These are phyloP conservation scores for Dendrophyllia cribrosa DNA, from an alignment of 64 coral and sea anemone genomes.

Conservation along the genomic window DNA sequence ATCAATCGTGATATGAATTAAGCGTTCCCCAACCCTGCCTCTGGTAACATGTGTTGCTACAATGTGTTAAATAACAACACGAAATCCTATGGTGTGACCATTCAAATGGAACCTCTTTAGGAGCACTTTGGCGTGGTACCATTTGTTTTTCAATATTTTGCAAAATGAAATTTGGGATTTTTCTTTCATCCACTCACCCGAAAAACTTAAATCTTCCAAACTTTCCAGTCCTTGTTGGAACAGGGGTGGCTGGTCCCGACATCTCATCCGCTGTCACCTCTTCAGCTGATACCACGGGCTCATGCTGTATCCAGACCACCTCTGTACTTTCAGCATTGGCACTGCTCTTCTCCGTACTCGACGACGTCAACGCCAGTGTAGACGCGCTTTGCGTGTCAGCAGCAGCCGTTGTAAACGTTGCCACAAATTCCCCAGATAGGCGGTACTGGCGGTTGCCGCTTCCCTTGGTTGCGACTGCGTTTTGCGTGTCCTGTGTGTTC, in stretches of 20 bases:
- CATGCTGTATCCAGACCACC: slow-evolving; percentile 79
- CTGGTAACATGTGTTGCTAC: no score
- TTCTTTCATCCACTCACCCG: slow-evolving; percentile 20
- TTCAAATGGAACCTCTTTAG: no score
- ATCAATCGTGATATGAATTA: no score
- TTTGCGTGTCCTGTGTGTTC: neutral
- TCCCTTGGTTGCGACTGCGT: slow-evolving; percentile 23
- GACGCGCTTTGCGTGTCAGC: slow-evolving; percentile 37
- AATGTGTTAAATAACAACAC: no score
- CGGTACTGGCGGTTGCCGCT: slow-evolving; percentile 45
- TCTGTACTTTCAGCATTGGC: slow-evolving; percentile 50
- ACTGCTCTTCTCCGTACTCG: slow-evolving; percentile 35
- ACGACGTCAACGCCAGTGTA: slow-evolving; percentile 27
- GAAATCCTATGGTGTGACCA: no score
- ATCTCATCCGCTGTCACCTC: slow-evolving; percentile 88
- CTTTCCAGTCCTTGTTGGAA: slow-evolving; percentile 50
- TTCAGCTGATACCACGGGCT: slow-evolving; percentile 71
- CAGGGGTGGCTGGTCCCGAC: slow-evolving; percentile 68
- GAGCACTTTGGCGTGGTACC: no score
- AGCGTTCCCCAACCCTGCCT: no score
- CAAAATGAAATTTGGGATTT: neutral
- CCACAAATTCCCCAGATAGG: slow-evolving; percentile 74
- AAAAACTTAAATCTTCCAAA: slow-evolving; percentile 67
- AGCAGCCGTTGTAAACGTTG: slow-evolving; percentile 56
- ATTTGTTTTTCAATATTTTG: no score